Percentiles rank a stretch among this genome's conserved stretches.
These are phyloP conservation scores for Drosophila peninsularis DNA, from an alignment of 2,888 invertebrate genomes.

Conservation along the genomic window DNA sequence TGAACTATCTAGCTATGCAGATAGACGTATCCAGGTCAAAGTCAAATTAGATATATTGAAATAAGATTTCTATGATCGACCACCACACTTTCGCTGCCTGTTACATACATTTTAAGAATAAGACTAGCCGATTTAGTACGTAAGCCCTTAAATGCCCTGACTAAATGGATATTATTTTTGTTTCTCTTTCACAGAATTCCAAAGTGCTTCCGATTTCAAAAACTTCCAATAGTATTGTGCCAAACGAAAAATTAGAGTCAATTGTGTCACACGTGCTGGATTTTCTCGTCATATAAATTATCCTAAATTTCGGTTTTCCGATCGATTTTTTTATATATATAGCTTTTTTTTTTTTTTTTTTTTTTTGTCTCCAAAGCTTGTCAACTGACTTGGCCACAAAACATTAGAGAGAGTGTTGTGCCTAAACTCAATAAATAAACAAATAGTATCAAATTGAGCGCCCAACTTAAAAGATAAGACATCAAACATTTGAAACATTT, in stretches of 20 bases:
- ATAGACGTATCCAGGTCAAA: neutral
- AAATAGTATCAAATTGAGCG: slow-evolving; percentile 14
- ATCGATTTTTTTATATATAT: slow-evolving; percentile 1
- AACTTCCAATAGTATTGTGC: slow-evolving; percentile 31
- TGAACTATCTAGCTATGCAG: too few species aligned
- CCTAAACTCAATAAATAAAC: slow-evolving; percentile 19
- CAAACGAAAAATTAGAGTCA: slow-evolving; percentile 13
- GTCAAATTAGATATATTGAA: too few species aligned
- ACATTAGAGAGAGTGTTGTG: slow-evolving; percentile 39
- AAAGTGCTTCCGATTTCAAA: slow-evolving; percentile 24
- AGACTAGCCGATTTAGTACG: neutral
- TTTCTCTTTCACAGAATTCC: slow-evolving; percentile 19
- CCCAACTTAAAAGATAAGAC: slow-evolving; percentile 7
- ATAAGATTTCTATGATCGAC: too few species aligned
- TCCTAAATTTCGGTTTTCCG: slow-evolving; percentile 5
- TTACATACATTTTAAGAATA: neutral
- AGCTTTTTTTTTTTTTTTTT: slow-evolving; percentile 2
- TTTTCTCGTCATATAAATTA: slow-evolving; percentile 16
- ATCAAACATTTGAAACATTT: slow-evolving; percentile 11
- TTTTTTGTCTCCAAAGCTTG: slow-evolving; percentile 32
- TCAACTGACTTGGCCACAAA: slow-evolving; percentile 46
- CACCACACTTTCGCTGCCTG: too few species aligned
- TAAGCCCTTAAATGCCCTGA: neutral
- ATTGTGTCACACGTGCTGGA: slow-evolving; percentile 6
- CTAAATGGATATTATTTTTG: neutral